A percentile compares a stretch with the other conserved stretches of the same genome.
Conservation (phyloP, 2,888 invertebrate species). For the Tetanocera ferruginea region DNA sequence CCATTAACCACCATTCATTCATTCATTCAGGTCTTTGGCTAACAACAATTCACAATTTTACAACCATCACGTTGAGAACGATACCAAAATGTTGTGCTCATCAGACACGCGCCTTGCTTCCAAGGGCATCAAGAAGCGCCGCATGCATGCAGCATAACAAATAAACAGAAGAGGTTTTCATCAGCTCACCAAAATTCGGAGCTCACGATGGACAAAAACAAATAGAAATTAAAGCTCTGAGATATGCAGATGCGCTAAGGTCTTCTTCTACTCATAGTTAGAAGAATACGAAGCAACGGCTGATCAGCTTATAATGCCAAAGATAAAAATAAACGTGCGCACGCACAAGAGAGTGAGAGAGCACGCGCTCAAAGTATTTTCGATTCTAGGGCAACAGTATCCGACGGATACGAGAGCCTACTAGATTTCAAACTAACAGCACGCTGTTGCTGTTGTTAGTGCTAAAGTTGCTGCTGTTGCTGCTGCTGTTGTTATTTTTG, state of each 20-base stretch:
- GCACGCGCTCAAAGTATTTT: not conserved
- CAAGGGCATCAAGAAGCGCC: constrained; percentile 42
- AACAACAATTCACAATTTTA: not conserved
- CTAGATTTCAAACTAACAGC: constrained; percentile 5
- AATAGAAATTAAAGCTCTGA: not conserved
- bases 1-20: not conserved
- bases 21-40: constrained; percentile 7
- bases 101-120: constrained; percentile 53
- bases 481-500: not conserved
- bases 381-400: not conserved
- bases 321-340: constrained; percentile 28
- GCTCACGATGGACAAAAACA: not conserved
- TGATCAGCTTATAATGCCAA: not conserved
- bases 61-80: not conserved
- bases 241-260: constrained; percentile 40
- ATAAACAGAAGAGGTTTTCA: constrained; percentile 4
- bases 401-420: not conserved
- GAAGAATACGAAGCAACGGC: not conserved
- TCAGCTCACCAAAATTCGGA: constrained; percentile 22
- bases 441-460: constrained; percentile 24
- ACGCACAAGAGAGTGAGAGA: not conserved
- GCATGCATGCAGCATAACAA: not conserved
- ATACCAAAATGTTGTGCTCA: constrained; percentile 8
- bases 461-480: constrained; percentile 11
- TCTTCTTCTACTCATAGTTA: not conserved